Evolutionary conservation across 2,797 vertebrate genomes (phyloP).

Genomic region (Pantherophis alleghaniensis): DNA sequence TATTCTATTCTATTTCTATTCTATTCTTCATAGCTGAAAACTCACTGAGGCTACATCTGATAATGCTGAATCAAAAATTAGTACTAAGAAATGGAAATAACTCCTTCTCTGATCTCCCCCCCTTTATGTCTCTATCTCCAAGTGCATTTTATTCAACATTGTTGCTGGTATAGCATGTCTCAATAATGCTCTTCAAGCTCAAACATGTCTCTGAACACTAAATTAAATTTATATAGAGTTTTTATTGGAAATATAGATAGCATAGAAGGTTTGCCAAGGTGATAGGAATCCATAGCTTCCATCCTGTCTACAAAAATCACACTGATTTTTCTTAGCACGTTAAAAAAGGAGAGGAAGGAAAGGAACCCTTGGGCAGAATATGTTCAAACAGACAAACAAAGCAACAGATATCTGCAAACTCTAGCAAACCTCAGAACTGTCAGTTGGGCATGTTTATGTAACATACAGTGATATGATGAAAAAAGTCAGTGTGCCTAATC

Average conservation of each 20-base stretch:
- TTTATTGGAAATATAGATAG: neutral
- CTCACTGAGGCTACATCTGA: neutral
- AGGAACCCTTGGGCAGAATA: constrained; percentile 14
- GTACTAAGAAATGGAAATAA: neutral
- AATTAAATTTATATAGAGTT: neutral
- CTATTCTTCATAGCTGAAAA: neutral
- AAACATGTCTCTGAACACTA: neutral
- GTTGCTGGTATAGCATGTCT: neutral
- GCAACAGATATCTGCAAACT: constrained; percentile 27
- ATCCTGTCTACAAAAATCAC: neutral
- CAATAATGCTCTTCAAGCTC: neutral
- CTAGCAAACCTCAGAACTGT: constrained; percentile 20
- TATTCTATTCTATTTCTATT: too few relatives aligned
- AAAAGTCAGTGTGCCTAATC: constrained; percentile 32
- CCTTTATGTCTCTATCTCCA: neutral
- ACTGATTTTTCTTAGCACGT: neutral
- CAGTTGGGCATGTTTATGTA: constrained; percentile 37
- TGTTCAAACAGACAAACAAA: constrained; percentile 21
- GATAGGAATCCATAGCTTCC: neutral
- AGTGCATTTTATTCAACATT: neutral
- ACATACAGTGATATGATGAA: constrained; percentile 12
- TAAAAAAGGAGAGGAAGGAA: neutral
- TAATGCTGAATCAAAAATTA: neutral
- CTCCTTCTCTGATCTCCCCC: neutral
- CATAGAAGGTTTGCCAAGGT: neutral